These are phyloP conservation scores for Onthophagus sagittarius DNA, from an alignment of 2,888 invertebrate genomes.

Conservation along the genomic window DNA sequence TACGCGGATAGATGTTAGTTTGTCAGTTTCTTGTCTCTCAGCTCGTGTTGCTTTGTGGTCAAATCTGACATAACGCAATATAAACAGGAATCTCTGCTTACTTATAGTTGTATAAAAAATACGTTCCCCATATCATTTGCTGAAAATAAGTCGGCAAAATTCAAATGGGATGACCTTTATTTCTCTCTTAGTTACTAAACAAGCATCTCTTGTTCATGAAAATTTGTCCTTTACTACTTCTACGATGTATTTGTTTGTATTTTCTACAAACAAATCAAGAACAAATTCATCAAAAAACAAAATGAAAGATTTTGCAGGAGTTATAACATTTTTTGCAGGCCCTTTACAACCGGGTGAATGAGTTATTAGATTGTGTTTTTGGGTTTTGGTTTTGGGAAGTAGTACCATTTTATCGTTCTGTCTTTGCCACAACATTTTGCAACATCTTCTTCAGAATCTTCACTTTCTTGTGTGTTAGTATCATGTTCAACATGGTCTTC, in stretches of 20 bases:
- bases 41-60: slow-evolving; percentile 23
- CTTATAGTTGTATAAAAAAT: slow-evolving; percentile 28
- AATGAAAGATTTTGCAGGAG: too few relatives aligned
- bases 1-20: slow-evolving; percentile 7
- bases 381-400: too few relatives aligned
- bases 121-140: slow-evolving; percentile 29
- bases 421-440: too few relatives aligned
- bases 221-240: slow-evolving; percentile 17
- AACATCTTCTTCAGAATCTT: too few relatives aligned
- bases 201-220: slow-evolving; percentile 20
- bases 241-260: slow-evolving; percentile 30
- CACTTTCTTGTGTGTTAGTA: too few relatives aligned
- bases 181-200: slow-evolving; percentile 27
- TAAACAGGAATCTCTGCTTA: slow-evolving; percentile 28
- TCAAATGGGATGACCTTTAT: slow-evolving; percentile 29
- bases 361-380: too few relatives aligned
- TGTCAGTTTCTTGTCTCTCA: slow-evolving; percentile 24
- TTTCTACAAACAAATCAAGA: slow-evolving; percentile 28
- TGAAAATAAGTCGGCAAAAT: slow-evolving; percentile 27
- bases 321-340: too few relatives aligned
- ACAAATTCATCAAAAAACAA: slow-evolving; percentile 18
- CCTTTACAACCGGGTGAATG: too few relatives aligned
- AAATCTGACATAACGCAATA: slow-evolving; percentile 27
- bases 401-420: too few relatives aligned
- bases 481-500: too few relatives aligned